phyloP scores from a whole-genome alignment of 2,888 invertebrate genomes.

The Fabriciana adippe region DNA sequence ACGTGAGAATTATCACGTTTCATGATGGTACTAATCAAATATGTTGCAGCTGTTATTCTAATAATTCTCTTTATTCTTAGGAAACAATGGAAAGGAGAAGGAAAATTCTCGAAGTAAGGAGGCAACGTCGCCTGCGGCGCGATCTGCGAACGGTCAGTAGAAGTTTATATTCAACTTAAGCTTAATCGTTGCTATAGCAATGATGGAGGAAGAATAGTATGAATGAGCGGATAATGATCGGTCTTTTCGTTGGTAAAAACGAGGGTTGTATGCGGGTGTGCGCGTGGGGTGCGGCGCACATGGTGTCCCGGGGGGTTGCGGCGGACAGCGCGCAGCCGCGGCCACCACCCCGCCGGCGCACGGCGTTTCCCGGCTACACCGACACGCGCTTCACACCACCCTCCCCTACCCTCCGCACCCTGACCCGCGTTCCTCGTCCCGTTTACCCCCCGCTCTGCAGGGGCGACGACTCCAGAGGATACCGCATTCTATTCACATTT shows the following conservation, averaged over 20 bases:
- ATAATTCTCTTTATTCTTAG: constrained; percentile 77
- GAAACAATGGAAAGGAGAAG: constrained; percentile 87
- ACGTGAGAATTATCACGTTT: constrained; percentile 41
- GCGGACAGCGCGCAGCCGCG: constrained; percentile 60
- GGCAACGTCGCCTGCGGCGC: constrained; percentile 86
- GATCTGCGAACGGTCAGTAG: constrained; percentile 84
- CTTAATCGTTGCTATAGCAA: constrained; percentile 55
- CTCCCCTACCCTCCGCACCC: not conserved
- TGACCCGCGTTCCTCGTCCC: constrained; percentile 26
- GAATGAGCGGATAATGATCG: constrained; percentile 74
- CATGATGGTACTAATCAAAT: constrained; percentile 25
- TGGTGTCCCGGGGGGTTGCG: constrained; percentile 57
- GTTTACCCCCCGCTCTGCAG: constrained; percentile 54
- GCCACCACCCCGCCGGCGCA: constrained; percentile 49
- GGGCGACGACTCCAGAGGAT: constrained; percentile 61
- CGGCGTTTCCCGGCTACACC: constrained; percentile 42
- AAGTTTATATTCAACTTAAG: constrained; percentile 21
- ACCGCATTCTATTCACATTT: constrained; percentile 66
- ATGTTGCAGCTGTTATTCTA: constrained; percentile 15
- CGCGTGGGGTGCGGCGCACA: constrained; percentile 53
- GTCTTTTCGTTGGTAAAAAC: constrained; percentile 47
- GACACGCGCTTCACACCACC: constrained; percentile 43
- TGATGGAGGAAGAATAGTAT: constrained; percentile 59
- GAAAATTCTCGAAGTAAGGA: constrained; percentile 86
- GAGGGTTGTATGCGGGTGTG: constrained; percentile 47